Percentiles rank a stretch among this genome's conserved stretches.
phyloP scores from a whole-genome alignment of 1,140 invertebrate species.

The Oscheius sp. region DNA sequence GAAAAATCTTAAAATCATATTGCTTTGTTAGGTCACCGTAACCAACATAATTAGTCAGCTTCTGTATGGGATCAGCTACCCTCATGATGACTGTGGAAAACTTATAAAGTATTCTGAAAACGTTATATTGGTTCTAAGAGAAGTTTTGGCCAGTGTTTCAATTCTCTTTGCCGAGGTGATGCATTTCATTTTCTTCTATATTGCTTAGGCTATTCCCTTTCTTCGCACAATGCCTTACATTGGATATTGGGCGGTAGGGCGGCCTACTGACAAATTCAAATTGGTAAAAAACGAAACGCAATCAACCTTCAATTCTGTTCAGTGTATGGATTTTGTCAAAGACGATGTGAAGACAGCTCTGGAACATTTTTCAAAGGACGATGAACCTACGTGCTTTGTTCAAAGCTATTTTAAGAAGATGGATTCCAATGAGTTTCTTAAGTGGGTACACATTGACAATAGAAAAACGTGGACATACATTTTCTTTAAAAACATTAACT shows the following conservation, averaged over 20 bases:
- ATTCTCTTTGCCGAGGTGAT: too few relatives aligned
- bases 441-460: background rate
- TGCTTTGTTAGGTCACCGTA: background rate
- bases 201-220: background rate
- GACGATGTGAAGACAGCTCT: background rate
- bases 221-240: background rate
- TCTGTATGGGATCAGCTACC: background rate
- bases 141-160: background rate
- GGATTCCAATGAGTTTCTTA: background rate
- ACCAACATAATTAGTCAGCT: background rate
- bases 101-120: background rate
- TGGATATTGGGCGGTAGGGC: background rate
- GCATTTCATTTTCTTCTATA: too few relatives aligned
- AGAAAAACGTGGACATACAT: too few relatives aligned
- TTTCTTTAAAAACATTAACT: too few relatives aligned
- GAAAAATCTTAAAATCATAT: background rate
- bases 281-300: background rate
- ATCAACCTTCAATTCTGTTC: background rate
- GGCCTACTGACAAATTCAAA: background rate
- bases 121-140: background rate
- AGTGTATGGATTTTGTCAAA: background rate
- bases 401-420: background rate
- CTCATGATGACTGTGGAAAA: background rate
- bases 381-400: conserved; percentile 11
- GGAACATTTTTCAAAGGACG: background rate